Base-by-base conservation (phyloP, 2,888 invertebrate species). In the Hypolimnas misippus region DNA sequence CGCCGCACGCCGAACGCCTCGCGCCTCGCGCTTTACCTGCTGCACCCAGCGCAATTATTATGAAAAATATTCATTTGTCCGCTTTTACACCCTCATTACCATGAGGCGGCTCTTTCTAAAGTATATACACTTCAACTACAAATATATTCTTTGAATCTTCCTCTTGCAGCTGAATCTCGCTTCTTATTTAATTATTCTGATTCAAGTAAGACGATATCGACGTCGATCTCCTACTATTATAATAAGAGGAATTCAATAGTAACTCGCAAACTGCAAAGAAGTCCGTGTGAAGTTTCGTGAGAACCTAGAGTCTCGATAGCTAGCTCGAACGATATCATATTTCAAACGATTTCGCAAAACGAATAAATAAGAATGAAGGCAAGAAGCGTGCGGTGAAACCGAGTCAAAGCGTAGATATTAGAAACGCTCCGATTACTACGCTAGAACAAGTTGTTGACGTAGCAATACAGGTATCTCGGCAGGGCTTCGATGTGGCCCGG, bases 291-390 rank as follows among this genome's bases (percentile, higher is more conserved):
- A 88, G 85, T 87, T 86, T 84, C 81, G 78, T 86, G 87, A 85
- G 86, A 88, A 88, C 81, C 72, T 80, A 78, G 79, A 84, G 79
- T 81, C 79, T 82, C 79, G 73, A 62, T 79, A 81, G 81, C 81
- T 83, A 79, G 80, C 82, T 81, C 81, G 81, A 90, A 89, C 88
- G 88, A 84, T 92, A 92, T 92, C 89, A 86, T 85, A 86, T 92
- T 91, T 88, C 91, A 91, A 91, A 92, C 87, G 89, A 86, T 91
- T 90, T 89, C 89, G 89, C 87, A 90, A 91, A 91, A 89, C 88
- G 86, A 88, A 89, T 87, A 89, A 90, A 87, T 83, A 91, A 86
- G 88, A 91, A 87, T 84, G 83, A 76, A 87, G 89, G 89, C 87
- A 89, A 90, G 88, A 91, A 88, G 87, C 88, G 89, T 91, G 88